A percentile compares a stretch with the other conserved stretches of the same genome.
phyloP scores from a whole-genome alignment of 2,797 vertebrate species.

The Squalus acanthias region DNA sequence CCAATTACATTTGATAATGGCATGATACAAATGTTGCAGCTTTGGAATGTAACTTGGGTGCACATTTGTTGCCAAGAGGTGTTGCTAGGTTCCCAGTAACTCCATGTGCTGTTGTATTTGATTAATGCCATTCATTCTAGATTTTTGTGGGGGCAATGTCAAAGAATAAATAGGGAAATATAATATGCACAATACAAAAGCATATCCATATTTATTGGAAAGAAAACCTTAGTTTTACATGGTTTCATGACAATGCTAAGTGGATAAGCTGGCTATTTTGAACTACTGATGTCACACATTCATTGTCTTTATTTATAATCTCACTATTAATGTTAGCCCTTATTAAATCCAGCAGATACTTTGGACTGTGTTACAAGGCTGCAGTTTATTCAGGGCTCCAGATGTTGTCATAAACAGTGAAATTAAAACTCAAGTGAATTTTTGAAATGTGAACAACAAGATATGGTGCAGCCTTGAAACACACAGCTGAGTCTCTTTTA shows the following conservation, averaged over 20 bases:
- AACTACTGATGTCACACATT: background rate
- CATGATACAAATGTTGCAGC: background rate
- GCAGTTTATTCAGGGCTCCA: background rate
- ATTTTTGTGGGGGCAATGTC: background rate
- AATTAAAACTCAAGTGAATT: background rate
- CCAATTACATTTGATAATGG: background rate
- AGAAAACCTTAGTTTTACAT: background rate
- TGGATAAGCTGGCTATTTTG: background rate
- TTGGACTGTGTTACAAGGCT: constrained; percentile 5
- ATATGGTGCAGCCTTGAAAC: background rate
- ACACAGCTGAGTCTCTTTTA: background rate
- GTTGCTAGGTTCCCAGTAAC: background rate
- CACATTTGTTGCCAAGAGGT: background rate
- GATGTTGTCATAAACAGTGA: background rate
- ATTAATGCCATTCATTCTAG: background rate
- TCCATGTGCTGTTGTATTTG: background rate
- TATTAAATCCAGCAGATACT: background rate
- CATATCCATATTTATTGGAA: background rate
- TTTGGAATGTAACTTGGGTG: background rate
- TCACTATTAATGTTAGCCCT: background rate
- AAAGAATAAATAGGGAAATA: background rate
- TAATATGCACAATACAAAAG: background rate
- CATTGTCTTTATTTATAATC: background rate
- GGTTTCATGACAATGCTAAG: background rate
- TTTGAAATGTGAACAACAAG: background rate